These are phyloP conservation scores for Chrysomela aeneicollis DNA, from an alignment of 2,888 invertebrate species.

Conservation along the genomic window DNA sequence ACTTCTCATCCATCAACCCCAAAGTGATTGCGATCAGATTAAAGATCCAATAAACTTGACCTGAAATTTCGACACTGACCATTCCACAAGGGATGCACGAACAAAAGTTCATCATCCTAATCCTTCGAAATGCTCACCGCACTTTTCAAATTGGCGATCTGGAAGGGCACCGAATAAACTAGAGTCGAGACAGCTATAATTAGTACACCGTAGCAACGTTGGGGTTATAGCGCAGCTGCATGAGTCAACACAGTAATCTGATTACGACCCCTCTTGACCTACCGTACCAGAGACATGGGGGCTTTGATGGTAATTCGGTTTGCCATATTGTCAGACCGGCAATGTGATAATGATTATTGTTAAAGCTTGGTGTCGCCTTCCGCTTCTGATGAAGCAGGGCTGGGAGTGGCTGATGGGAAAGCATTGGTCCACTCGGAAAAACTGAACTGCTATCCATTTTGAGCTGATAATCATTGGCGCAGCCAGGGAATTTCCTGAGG, in stretches of 20 bases:
- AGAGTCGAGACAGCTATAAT: slow-evolving; percentile 6
- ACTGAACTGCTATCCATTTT: too few relatives aligned
- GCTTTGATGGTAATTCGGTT: slow-evolving; percentile 4
- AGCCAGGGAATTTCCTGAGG: too few relatives aligned
- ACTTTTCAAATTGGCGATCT: slow-evolving; percentile 25
- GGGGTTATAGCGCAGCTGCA: slow-evolving; percentile 44
- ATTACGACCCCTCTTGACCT: slow-evolving; percentile 43
- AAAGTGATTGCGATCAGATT: too few relatives aligned
- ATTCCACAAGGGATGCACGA: neutral
- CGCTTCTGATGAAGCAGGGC: too few relatives aligned
- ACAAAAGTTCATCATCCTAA: slow-evolving; percentile 4
- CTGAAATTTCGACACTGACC: too few relatives aligned
- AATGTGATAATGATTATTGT: slow-evolving; percentile 1
- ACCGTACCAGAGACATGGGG: neutral
- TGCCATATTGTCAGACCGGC: slow-evolving; percentile 3
- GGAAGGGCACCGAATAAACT: slow-evolving; percentile 6
- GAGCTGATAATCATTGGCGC: too few relatives aligned
- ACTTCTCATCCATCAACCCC: too few relatives aligned
- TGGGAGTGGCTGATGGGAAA: neutral
- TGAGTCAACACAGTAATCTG: slow-evolving; percentile 44
- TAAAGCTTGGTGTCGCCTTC: neutral
- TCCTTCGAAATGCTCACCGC: slow-evolving; percentile 28
- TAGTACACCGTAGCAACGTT: slow-evolving; percentile 41
- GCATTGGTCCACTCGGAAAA: neutral
- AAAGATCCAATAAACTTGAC: too few relatives aligned